Evolutionary conservation across 2,797 vertebrate species (phyloP), one percentile per base, ranked within the genome.

Genomic region (Sphenopsis melanotis): DNA sequence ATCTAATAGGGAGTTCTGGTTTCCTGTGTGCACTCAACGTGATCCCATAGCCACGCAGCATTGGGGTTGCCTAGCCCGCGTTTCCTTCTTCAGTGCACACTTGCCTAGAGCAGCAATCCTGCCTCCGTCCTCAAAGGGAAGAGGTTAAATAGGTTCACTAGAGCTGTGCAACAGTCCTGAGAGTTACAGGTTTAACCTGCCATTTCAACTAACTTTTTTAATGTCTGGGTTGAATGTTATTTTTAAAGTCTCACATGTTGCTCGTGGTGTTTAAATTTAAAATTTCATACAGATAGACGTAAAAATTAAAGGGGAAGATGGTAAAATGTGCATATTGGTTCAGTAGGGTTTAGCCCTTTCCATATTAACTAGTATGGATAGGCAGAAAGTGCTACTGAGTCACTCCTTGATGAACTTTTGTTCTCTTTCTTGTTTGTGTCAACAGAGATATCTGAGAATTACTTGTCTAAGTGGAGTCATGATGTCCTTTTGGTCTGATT

Each of bases 1-100:
- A 24, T 11, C 46, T 91, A 57, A 74, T 68, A 56, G 9, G 1
- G 49, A 41, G 52, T 2, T 80, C 50, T 64, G 49, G 26, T 91
- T 87, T 74, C 8, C 11, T 80, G 78, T 36, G 16, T 21, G 21
- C 22, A 0, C 13, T 65, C 71, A 59, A 1, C 39, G 63, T 49
- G 81, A 24, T 60, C 24, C 13, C 4, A 4, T 32, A 65, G 21
- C 32, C 15, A 6, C 0, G 12, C 20, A 29, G 29, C 4, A 0
- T 12, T 70, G 34, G 37, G 27, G 12, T 60, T 69, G 44, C 27
- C 13, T 32, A 36, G 46, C 36, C 36, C 2, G 0, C 17, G 15
- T 34, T 70, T 72, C 63, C 12, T 60, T 57, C 10, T 17, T 87
- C 4, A 6, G 1, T 12, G 11, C 34, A 26, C 4, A 10, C 13